Conservation (phyloP, 2,888 invertebrate species). For the Ceratothoa steindachneri region DNA sequence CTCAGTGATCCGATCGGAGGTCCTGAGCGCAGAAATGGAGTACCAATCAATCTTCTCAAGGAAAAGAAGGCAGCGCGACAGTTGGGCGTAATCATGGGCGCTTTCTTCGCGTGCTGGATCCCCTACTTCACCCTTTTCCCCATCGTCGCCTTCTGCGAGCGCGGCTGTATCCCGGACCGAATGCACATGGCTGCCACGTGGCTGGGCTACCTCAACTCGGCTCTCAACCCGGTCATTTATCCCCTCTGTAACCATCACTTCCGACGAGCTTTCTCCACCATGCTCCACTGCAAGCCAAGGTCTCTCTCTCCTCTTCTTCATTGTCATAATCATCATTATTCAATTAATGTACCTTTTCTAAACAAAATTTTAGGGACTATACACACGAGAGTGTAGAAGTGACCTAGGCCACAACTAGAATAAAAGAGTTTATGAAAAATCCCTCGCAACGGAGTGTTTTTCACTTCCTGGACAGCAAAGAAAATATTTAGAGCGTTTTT, state of each 20-base stretch:
- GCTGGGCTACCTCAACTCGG: constrained; percentile 58
- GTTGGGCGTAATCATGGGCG: constrained; percentile 60
- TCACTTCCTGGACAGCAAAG: too few relatives aligned
- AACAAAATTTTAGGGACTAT: too few relatives aligned
- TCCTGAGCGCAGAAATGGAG: not conserved
- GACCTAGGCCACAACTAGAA: too few relatives aligned
- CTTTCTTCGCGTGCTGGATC: constrained; percentile 60
- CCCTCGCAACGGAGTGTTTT: too few relatives aligned
- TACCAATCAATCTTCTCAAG: constrained; percentile 37
- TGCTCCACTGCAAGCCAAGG: constrained; percentile 48
- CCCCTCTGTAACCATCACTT: constrained; percentile 57
- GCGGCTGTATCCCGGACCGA: constrained; percentile 54
- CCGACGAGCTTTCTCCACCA: constrained; percentile 53
- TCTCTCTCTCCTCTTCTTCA: too few relatives aligned
- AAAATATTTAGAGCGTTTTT: too few relatives aligned
- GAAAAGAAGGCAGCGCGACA: constrained; percentile 59
- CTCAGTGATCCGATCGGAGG: not conserved
- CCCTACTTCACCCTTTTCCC: constrained; percentile 61
- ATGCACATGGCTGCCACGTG: constrained; percentile 56
- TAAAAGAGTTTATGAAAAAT: too few relatives aligned
- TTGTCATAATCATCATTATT: too few relatives aligned
- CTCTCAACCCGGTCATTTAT: constrained; percentile 58
- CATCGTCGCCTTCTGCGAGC: constrained; percentile 57
- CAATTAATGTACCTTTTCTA: too few relatives aligned
- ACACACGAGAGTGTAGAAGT: too few relatives aligned